Percentiles rank a stretch among this genome's conserved stretches.
phyloP scores from a whole-genome alignment of 2,888 invertebrate genomes.

The Troides aeacus region DNA sequence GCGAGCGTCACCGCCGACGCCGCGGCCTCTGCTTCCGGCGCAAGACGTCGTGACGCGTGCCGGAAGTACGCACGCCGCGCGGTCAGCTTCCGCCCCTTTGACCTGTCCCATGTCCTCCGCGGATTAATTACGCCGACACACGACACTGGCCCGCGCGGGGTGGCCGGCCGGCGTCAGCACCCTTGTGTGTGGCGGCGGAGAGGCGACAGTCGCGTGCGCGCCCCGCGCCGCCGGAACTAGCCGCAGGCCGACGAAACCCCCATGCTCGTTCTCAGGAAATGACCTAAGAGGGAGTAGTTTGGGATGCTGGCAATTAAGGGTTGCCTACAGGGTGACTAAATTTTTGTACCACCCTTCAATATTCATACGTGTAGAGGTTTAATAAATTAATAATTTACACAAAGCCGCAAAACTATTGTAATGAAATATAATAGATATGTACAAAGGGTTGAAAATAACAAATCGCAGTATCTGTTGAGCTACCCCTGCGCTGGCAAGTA shows the following conservation, averaged over 20 bases:
- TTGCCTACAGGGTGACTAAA: slow-evolving; percentile 30
- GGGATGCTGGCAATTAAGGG: slow-evolving; percentile 47
- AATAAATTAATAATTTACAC: no score
- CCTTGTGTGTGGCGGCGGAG: slow-evolving; percentile 33
- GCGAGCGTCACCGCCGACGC: slow-evolving; percentile 27
- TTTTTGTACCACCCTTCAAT: no score
- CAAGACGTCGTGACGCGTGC: slow-evolving; percentile 62
- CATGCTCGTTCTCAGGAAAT: slow-evolving; percentile 57
- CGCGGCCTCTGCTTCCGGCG: slow-evolving; percentile 47
- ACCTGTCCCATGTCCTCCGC: slow-evolving; percentile 55
- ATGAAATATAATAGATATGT: no score
- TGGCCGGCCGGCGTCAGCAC: slow-evolving; percentile 1
- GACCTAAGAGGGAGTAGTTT: slow-evolving; percentile 60
- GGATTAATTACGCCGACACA: slow-evolving; percentile 63
- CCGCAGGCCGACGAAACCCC: slow-evolving; percentile 48
- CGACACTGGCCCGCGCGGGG: slow-evolving; percentile 30
- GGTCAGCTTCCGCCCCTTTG: slow-evolving; percentile 76
- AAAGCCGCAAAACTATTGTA: no score
- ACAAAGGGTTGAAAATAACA: no score
- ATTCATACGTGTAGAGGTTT: no score
- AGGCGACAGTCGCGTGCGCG: slow-evolving; percentile 41
- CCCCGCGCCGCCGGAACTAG: slow-evolving; percentile 33
- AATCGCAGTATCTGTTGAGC: no score
- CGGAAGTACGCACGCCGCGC: slow-evolving; percentile 66
- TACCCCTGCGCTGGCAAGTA: no score